Evolutionary conservation across 30 jellyfish, hydroid and myxozoan species (phyloP).

Genomic region (Sanderia malayensis): DNA sequence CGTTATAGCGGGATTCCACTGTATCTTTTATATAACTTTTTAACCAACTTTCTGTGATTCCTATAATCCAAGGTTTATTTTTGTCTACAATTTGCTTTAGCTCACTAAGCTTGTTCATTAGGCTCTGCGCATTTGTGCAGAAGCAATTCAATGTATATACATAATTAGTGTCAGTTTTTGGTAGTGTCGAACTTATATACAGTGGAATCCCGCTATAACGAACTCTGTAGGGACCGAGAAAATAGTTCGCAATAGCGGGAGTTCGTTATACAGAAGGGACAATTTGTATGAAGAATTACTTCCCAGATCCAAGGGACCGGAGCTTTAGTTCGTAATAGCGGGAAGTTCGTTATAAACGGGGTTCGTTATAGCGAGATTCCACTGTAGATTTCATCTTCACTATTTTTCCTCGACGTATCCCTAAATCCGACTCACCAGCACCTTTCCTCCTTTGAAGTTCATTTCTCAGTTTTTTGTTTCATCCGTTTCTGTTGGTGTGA

Average conservation of each 20-base stretch:
- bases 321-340: too few species aligned
- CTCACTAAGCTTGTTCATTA: background rate
- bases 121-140: slow-evolving; percentile 1
- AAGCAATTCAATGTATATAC: background rate
- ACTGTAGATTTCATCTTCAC: background rate
- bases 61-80: background rate
- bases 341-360: too few species aligned
- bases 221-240: too few species aligned
- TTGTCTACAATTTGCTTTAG: background rate
- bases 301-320: too few species aligned
- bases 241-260: too few species aligned
- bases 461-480: background rate
- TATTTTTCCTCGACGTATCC: slow-evolving; percentile 3
- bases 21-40: background rate
- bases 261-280: too few species aligned
- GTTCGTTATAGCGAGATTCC: too few species aligned
- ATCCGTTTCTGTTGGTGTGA: background rate
- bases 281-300: too few species aligned
- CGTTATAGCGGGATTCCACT: too few species aligned
- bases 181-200: background rate
- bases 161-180: background rate
- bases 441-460: background rate
- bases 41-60: background rate
- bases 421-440: slow-evolving; percentile 2
- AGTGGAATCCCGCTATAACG: too few species aligned